Conservation (phyloP, 2,888 invertebrate species). For the Alloplasta piceator region DNA sequence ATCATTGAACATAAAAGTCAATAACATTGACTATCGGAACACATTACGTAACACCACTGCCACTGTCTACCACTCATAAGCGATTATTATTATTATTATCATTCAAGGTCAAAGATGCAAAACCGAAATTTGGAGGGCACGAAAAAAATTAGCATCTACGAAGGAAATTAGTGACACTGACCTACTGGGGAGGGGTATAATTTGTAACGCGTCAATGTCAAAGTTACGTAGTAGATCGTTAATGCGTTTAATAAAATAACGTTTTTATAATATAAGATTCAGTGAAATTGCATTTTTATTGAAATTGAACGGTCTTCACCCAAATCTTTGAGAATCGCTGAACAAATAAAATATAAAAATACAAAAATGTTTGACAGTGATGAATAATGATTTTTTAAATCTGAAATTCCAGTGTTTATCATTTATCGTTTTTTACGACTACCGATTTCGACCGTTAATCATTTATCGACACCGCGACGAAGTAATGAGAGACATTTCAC, state of each 20-base stretch:
- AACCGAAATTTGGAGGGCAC: conserved; percentile 15
- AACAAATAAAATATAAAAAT: neutral
- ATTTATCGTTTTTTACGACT: neutral
- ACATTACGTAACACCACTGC: conserved; percentile 25
- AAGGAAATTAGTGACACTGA: too few relatives aligned
- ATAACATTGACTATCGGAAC: neutral
- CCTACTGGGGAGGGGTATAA: neutral
- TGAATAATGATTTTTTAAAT: neutral
- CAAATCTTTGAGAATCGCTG: neutral
- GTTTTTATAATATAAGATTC: conserved; percentile 58
- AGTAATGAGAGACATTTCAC: too few relatives aligned
- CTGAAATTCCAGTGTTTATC: neutral
- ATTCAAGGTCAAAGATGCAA: neutral
- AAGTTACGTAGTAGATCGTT: conserved; percentile 52
- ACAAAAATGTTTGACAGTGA: too few relatives aligned
- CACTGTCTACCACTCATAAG: conserved; percentile 43
- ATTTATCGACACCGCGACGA: too few relatives aligned
- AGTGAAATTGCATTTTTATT: neutral
- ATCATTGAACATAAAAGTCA: conserved; percentile 31
- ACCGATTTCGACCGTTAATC: too few relatives aligned
- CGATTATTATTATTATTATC: conserved; percentile 22
- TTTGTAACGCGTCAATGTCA: conserved; percentile 42
- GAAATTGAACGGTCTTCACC: neutral
- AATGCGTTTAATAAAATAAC: conserved; percentile 57
- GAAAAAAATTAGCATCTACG: neutral